phyloP scores from a whole-genome alignment of 2,888 invertebrate genomes.

The Cataglyphis rosenhaueri region DNA sequence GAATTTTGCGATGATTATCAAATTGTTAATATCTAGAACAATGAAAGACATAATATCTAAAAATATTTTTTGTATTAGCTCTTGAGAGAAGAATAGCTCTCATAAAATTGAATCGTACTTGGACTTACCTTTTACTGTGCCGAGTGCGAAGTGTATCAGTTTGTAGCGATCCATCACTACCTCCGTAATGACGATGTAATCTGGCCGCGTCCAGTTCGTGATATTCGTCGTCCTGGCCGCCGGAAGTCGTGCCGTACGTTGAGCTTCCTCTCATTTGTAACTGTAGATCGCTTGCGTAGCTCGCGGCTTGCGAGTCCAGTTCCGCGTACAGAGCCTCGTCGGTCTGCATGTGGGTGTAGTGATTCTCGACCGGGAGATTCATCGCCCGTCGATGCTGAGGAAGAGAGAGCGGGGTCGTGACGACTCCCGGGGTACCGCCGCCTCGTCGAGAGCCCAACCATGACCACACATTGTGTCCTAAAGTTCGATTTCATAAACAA shows the following conservation, averaged over 20 bases:
- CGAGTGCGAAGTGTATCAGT: slow-evolving; percentile 81
- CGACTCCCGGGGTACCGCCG: slow-evolving; percentile 83
- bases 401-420: slow-evolving; percentile 83
- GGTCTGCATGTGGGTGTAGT: slow-evolving; percentile 90
- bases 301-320: slow-evolving; percentile 88
- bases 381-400: slow-evolving; percentile 83
- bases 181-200: slow-evolving; percentile 84
- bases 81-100: not conserved
- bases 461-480: slow-evolving; percentile 85
- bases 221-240: slow-evolving; percentile 83
- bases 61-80: not conserved
- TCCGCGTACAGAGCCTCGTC: slow-evolving; percentile 91
- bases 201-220: slow-evolving; percentile 84
- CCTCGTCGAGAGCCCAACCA: slow-evolving; percentile 84
- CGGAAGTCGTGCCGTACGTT: slow-evolving; percentile 82
- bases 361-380: slow-evolving; percentile 88
- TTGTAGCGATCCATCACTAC: slow-evolving; percentile 78
- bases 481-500: slow-evolving; percentile 58
- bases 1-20: not conserved
- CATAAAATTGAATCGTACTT: not conserved
- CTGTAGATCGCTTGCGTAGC: slow-evolving; percentile 84
- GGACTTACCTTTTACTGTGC: slow-evolving; percentile 83
- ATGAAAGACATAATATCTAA: not conserved
- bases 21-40: not conserved
- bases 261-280: slow-evolving; percentile 82